Evolutionary conservation across 1,140 invertebrate genomes (phyloP), one percentile per base, ranked within the genome.

Genomic region (Eciton burchellii): DNA sequence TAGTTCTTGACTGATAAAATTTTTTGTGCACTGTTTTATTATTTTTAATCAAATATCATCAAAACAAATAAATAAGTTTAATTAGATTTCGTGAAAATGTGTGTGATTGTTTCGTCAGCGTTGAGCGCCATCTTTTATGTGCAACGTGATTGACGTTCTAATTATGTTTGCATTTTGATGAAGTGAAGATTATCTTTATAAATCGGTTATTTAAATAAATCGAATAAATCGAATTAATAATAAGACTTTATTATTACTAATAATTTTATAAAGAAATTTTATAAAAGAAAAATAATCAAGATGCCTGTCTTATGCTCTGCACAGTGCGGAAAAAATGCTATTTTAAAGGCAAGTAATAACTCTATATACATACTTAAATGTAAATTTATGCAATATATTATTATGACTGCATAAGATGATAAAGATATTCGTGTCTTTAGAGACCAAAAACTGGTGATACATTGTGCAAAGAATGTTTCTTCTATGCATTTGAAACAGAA

Each of bases 381-480:
- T 29, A 6, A 24, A 8, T 60, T 73, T 81, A 1, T 9, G n/a
- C n/a, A 57, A 59, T 9, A 45, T 45, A 16, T 45, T 59, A 45
- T 0, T 12, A 16, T 59, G 14, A 24, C 24, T 9, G 8, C 4
- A 54, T 5, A 79, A 62, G 57, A 41, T 19, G 14, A 54, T 41
- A 43, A 57, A 12, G 16, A 56, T 14, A 16, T 35, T 9, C 35
- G 16, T 35, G 9, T 89, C 87, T 85, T 86, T 89, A 98, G 97
- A 95, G 98, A 26, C 97, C 97, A 0, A 98, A 98, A 96, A 98
- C 97, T 59, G 97, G 97, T 0, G 97, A 99, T 95, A 96, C 97
- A 0, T 93, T 99, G 21, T 99, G 99, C 90, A 99, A 99, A 93
- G 96, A 98, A 90, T 99, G 99, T 94, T 99, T 99, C 92, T 99